A percentile compares a stretch with the other conserved stretches of the same genome.
These are phyloP conservation scores for Callorhinus ursinus DNA, from an alignment of 2,113 vertebrate genomes.

Conservation along the genomic window DNA sequence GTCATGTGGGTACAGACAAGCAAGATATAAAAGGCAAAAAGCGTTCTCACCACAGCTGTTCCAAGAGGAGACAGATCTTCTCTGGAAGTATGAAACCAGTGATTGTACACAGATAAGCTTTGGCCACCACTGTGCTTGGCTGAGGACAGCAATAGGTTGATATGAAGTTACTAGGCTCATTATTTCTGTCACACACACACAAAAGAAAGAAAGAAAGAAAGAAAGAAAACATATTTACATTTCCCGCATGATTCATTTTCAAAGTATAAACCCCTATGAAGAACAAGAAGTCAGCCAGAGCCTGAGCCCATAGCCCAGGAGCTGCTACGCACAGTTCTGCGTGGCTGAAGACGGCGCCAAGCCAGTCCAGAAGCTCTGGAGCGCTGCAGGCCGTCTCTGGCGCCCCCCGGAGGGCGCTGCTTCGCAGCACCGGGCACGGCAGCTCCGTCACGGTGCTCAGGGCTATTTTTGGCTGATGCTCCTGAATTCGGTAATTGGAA, in stretches of 20 bases:
- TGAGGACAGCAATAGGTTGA: slow-evolving; percentile 92
- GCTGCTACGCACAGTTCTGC: slow-evolving; percentile 87
- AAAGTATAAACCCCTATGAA: background rate
- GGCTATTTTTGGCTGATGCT: slow-evolving; percentile 86
- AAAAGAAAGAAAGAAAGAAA: background rate
- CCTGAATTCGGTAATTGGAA: slow-evolving; percentile 86
- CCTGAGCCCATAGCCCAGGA: background rate
- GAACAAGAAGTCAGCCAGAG: background rate
- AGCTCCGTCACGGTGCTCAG: slow-evolving; percentile 82
- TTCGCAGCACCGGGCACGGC: slow-evolving; percentile 86
- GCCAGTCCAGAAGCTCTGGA: slow-evolving; percentile 92
- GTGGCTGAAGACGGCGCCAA: slow-evolving; percentile 89
- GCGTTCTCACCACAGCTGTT: slow-evolving; percentile 90
- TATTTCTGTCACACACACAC: slow-evolving; percentile 84
- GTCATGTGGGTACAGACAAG: accelerated
- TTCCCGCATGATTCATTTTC: background rate
- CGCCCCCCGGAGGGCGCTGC: slow-evolving; percentile 82
- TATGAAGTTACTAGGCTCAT: slow-evolving; percentile 89
- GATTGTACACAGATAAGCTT: slow-evolving; percentile 88
- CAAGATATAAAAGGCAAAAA: background rate
- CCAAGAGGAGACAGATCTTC: slow-evolving; percentile 88
- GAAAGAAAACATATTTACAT: background rate
- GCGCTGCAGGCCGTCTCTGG: slow-evolving; percentile 85
- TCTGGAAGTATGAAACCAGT: slow-evolving; percentile 92
- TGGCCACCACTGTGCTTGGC: slow-evolving; percentile 78